These are phyloP conservation scores for Actinemys pallida DNA, from an alignment of 2,113 vertebrate species.

Conservation along the genomic window DNA sequence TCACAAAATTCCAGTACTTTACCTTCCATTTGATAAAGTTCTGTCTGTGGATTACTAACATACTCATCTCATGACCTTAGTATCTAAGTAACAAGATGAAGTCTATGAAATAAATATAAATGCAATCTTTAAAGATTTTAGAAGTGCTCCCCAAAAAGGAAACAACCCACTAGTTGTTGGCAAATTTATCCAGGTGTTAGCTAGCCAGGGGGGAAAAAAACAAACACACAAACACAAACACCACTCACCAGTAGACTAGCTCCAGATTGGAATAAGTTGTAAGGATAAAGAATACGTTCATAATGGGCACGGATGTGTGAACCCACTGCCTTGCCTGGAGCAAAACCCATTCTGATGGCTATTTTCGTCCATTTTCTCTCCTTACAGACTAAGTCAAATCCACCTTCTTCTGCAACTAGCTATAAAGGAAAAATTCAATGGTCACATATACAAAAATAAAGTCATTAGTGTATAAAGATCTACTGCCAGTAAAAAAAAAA, in stretches of 20 bases:
- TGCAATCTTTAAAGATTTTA: background rate
- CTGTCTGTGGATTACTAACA: background rate
- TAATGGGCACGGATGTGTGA: conserved; percentile 96
- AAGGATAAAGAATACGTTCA: conserved; percentile 94
- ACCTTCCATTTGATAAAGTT: background rate
- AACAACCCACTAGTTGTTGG: background rate
- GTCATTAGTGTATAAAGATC: background rate
- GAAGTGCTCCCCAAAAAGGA: background rate
- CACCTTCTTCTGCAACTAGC: conserved; percentile 97
- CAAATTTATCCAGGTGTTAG: background rate
- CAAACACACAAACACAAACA: background rate
- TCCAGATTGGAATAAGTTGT: conserved; percentile 94
- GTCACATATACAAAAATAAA: background rate
- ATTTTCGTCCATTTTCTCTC: conserved; percentile 98
- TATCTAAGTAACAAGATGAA: background rate
- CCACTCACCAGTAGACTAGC: conserved; percentile 91
- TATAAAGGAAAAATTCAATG: conserved; percentile 69
- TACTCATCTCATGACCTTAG: background rate
- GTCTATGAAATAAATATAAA: background rate
- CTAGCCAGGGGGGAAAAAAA: background rate
- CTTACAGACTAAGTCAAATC: conserved; percentile 93
- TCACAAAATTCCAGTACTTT: background rate
- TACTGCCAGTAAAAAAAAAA: background rate
- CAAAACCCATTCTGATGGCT: conserved; percentile 93
- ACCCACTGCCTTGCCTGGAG: conserved; percentile 95